Evolutionary conservation across 2,113 vertebrate genomes (phyloP).

Genomic region (Butorides virescens): DNA sequence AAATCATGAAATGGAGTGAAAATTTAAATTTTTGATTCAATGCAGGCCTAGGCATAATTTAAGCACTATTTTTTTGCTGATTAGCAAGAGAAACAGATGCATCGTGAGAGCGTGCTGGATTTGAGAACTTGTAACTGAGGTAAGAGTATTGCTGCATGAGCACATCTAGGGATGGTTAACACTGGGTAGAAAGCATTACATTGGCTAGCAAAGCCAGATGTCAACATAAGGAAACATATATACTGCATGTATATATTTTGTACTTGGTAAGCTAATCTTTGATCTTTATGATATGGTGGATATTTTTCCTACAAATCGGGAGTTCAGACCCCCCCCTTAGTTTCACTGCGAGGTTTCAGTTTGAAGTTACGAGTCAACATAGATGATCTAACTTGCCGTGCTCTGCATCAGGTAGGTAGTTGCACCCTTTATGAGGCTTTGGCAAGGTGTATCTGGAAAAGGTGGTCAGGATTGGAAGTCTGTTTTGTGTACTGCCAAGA

Average conservation of each 20-base stretch:
- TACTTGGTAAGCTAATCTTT: not conserved
- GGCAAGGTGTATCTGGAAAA: not conserved
- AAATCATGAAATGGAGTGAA: not conserved
- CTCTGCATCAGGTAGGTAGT: not conserved
- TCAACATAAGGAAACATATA: not conserved
- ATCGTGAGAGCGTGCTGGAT: not conserved
- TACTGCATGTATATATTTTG: no score
- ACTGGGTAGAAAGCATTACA: not conserved
- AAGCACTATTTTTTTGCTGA: not conserved
- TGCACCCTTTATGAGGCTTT: not conserved
- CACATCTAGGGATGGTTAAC: not conserved
- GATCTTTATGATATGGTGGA: not conserved
- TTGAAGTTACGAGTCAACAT: fast-evolving
- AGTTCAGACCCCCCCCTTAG: not conserved
- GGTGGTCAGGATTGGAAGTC: not conserved
- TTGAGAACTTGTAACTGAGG: not conserved
- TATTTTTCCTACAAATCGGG: not conserved
- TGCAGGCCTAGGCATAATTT: not conserved
- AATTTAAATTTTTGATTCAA: not conserved
- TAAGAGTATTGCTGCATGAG: not conserved
- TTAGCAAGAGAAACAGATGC: not conserved
- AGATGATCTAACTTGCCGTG: not conserved
- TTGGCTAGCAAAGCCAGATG: not conserved
- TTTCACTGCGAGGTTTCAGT: not conserved
- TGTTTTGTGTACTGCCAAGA: not conserved